Evolutionary conservation across 2,797 vertebrate genomes (phyloP).

Genomic region (Artibeus lituratus): DNA sequence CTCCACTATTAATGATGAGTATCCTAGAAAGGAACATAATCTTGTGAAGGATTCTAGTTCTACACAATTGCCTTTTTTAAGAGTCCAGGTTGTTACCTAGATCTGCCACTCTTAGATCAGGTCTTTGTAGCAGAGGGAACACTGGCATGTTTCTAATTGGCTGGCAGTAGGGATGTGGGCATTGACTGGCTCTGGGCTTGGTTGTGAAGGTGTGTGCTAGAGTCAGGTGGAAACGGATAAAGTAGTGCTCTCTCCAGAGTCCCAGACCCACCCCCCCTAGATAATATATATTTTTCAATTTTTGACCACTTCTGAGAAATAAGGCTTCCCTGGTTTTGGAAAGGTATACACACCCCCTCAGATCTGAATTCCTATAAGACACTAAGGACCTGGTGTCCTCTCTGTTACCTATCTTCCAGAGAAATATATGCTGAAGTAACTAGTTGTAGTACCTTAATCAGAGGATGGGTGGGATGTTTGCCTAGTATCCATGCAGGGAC

Average conservation of each 20-base stretch:
- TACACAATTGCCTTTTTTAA: not conserved
- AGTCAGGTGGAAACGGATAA: constrained; percentile 14
- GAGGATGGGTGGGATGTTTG: not conserved
- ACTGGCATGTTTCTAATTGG: not conserved
- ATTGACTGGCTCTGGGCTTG: not conserved
- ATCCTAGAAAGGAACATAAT: not conserved
- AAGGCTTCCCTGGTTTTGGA: not conserved
- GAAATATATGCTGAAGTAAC: not conserved
- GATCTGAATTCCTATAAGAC: not conserved
- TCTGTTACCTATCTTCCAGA: not conserved
- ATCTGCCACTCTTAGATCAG: not conserved
- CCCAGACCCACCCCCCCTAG: not conserved
- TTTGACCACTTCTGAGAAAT: not conserved
- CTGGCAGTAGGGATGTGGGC: not conserved
- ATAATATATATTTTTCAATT: not conserved
- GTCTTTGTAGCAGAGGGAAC: not conserved
- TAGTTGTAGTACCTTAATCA: not conserved
- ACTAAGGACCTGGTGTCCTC: not conserved
- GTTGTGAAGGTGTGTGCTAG: not conserved
- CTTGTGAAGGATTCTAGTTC: not conserved
- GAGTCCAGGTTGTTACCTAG: not conserved
- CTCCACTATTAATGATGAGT: not conserved
- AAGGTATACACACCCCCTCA: not conserved
- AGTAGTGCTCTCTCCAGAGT: not conserved
- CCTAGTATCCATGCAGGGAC: not conserved